Conservation (phyloP, 2,888 invertebrate species). For the Timandra comae region DNA sequence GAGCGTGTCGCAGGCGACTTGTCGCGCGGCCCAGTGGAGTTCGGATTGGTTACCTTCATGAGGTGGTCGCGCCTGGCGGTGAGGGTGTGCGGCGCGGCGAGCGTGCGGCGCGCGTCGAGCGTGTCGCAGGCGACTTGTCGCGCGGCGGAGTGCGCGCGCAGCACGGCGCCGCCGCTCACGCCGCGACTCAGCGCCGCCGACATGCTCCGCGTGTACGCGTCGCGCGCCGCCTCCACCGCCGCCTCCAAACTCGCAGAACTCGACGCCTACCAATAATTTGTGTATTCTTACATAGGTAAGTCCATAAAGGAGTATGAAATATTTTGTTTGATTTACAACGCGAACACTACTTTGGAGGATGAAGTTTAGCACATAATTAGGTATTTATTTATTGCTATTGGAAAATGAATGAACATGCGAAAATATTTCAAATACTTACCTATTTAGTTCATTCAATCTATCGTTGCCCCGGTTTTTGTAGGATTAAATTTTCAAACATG, state of each 20-base stretch:
- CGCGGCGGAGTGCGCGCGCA: conserved; percentile 10
- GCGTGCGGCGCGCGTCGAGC: conserved; percentile 24
- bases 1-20: conserved; percentile 4
- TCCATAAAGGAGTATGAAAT: too few species aligned
- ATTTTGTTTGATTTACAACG: too few species aligned
- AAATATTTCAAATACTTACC: conserved; percentile 23
- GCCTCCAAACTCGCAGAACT: conserved; percentile 18
- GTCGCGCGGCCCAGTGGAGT: not conserved
- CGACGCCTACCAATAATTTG: too few species aligned
- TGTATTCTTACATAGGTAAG: too few species aligned
- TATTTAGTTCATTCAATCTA: too few species aligned
- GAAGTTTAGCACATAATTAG: too few species aligned
- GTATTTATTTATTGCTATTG: too few species aligned
- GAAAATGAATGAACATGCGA: too few species aligned
- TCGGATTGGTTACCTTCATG: conserved; percentile 7
- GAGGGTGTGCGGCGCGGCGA: conserved; percentile 14
- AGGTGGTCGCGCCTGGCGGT: conserved; percentile 6
- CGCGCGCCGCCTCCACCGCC: conserved; percentile 20
- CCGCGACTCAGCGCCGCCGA: conserved; percentile 7
- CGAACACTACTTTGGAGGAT: too few species aligned
- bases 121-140: conserved; percentile 5
- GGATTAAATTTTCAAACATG: too few species aligned
- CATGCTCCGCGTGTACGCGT: conserved; percentile 19
- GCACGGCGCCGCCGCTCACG: conserved; percentile 2
- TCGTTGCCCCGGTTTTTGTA: too few species aligned